Conservation (phyloP, 2,888 invertebrate genomes). For the Gerosis bhagava region DNA sequence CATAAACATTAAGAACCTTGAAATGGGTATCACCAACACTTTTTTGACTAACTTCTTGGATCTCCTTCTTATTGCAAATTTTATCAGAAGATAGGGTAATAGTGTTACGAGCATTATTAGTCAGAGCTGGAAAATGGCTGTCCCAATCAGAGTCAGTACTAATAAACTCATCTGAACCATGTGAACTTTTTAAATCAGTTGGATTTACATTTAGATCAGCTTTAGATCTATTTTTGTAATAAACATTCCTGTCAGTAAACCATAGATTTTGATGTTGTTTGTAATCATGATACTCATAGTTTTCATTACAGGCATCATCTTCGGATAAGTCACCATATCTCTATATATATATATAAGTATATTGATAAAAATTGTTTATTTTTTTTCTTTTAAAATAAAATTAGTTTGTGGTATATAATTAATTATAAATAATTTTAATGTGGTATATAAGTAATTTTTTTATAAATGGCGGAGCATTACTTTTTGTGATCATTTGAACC, state of each 20-base stretch:
- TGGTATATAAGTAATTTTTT: too few species aligned
- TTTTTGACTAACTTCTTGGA: conserved; percentile 59
- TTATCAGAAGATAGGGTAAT: conserved; percentile 67
- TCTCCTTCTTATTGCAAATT: conserved; percentile 60
- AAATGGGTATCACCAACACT: conserved; percentile 67
- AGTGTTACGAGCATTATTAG: conserved; percentile 69
- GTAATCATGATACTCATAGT: conserved; percentile 46
- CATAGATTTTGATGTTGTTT: conserved; percentile 48
- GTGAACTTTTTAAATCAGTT: conserved; percentile 49
- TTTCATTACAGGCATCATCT: conserved; percentile 57
- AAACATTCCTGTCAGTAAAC: conserved; percentile 67
- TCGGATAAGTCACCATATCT: conserved; percentile 65
- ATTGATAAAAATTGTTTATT: too few species aligned
- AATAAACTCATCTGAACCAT: conserved; percentile 65
- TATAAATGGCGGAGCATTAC: too few species aligned
- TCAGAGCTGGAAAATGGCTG: conserved; percentile 68
- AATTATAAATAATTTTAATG: too few species aligned
- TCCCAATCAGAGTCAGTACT: conserved; percentile 73
- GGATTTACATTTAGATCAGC: conserved; percentile 40
- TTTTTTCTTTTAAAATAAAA: too few species aligned
- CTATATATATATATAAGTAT: too few species aligned
- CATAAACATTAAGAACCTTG: conserved; percentile 48
- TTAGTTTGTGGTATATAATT: too few species aligned
- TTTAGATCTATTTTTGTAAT: conserved; percentile 65
- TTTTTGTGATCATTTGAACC: too few species aligned